Evolutionary conservation across 1,140 invertebrate species (phyloP).

Genomic region (Diorhabda carinulata): DNA sequence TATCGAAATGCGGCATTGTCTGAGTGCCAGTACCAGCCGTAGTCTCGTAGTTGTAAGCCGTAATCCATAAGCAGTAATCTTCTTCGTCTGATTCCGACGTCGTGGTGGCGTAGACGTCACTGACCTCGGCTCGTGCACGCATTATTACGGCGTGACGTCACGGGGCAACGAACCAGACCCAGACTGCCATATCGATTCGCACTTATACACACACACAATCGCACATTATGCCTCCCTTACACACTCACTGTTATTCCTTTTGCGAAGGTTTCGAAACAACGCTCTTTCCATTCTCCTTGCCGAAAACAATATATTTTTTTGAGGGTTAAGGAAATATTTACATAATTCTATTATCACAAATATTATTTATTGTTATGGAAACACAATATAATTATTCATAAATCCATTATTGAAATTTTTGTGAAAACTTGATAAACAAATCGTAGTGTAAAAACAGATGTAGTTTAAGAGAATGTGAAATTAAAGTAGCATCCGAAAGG

Average conservation of each 20-base stretch:
- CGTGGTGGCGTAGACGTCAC: slow-evolving; percentile 10
- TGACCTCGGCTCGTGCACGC: slow-evolving; percentile 17
- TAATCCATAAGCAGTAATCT: background rate
- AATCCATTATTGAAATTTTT: too few species aligned
- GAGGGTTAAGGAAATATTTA: too few species aligned
- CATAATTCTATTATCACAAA: too few species aligned
- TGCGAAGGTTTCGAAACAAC: background rate
- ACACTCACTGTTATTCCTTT: slow-evolving; percentile 11
- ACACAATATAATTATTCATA: too few species aligned
- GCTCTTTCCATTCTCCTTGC: slow-evolving; percentile 4
- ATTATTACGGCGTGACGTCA: slow-evolving; percentile 18
- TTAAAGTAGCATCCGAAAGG: too few species aligned
- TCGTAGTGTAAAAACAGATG: too few species aligned
- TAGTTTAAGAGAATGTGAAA: too few species aligned
- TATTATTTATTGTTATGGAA: too few species aligned
- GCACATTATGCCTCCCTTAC: slow-evolving; percentile 1
- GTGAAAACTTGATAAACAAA: too few species aligned
- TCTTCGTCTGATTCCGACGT: slow-evolving; percentile 1
- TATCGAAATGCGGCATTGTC: slow-evolving; percentile 11
- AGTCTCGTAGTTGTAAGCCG: background rate
- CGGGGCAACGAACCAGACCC: slow-evolving; percentile 20
- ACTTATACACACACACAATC: background rate
- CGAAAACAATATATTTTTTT: background rate
- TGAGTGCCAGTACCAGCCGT: background rate
- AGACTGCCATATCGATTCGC: slow-evolving; percentile 18